Evolutionary conservation across 2,888 invertebrate genomes (phyloP), one percentile per base, ranked within the genome.

Genomic region (Lordiphosa fenestrarum): DNA sequence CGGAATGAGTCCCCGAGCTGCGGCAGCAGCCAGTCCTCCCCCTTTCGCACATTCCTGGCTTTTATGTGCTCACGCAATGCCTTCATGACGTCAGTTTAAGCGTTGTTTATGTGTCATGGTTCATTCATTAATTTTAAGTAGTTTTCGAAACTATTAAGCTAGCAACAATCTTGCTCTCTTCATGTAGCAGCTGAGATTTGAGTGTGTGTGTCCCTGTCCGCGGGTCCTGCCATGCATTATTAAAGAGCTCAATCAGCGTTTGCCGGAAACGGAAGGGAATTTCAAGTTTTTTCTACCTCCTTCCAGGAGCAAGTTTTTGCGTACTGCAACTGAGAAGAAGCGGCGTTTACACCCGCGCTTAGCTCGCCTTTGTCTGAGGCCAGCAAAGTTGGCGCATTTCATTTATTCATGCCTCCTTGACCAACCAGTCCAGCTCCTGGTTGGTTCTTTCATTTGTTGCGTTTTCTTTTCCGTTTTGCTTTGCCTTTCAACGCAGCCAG

Each of bases 371-470:
- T 75, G 75, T 84, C 77, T 71, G 68, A 65, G 62, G 56, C 60
- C 55, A 52, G 66, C 51, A 77, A 84, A 77, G 77, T 77, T 77
- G 61, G 78, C 64, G 78, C 83, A 77, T 82, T 84, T 84, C 72
- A 77, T 77, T 77, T 77, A 82, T 77, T 84, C 82, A 82, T 77
- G 82, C 82, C 77, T 69, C 63, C 84, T 77, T 82, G 61, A 59
- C 58, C 57, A 55, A 52, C 39, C 63, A 39, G 41, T 46, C 33
- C 47, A 40, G 21, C 23, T 21, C 13, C 47, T 30, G 25, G 25
- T 25, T 48, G 35, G 40, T 50, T 41, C 47, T 12, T 9, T 47
- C 61, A 53, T 39, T 62, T 60, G 61, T 53, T 67, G 52, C 67
- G 48, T 48, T 46, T 50, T 52, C 36, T 19, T 19, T 52, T 36